phyloP scores from a whole-genome alignment of 2,797 vertebrate species.

The Ptychadena robeensis region DNA sequence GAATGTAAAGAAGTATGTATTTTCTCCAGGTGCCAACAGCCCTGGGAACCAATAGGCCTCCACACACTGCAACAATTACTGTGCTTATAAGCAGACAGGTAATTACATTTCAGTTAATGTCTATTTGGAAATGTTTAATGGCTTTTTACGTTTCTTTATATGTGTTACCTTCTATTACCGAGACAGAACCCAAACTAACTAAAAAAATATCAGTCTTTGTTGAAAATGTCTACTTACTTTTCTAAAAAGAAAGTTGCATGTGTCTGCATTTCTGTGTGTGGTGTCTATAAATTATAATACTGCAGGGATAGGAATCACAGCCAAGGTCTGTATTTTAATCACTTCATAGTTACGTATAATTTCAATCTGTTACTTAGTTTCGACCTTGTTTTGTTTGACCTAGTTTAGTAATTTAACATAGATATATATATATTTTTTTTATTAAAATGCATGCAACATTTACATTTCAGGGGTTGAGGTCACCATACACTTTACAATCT shows the following conservation, averaged over 20 bases:
- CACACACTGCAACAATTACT: constrained; percentile 41
- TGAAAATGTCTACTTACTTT: background rate
- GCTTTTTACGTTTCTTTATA: background rate
- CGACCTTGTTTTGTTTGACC: no score
- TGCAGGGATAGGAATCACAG: background rate
- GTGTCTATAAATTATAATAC: background rate
- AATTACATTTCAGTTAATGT: background rate
- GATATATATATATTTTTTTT: background rate
- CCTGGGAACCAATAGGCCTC: constrained; percentile 66
- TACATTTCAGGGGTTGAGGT: no score
- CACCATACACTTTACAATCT: no score
- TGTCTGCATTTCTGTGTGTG: background rate
- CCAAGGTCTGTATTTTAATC: background rate
- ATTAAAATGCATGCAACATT: no score
- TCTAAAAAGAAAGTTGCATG: background rate
- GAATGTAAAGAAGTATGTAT: constrained; percentile 99
- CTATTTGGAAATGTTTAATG: background rate
- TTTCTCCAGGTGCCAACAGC: constrained; percentile 85
- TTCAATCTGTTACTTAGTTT: background rate
- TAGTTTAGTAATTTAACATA: no score
- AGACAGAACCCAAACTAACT: no score
- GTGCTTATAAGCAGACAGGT: constrained; percentile 15
- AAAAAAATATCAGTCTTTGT: background rate
- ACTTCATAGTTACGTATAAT: background rate
- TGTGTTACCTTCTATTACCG: no score